Conservation (phyloP, 1,140 invertebrate genomes). For the Drosophila insularis region DNA sequence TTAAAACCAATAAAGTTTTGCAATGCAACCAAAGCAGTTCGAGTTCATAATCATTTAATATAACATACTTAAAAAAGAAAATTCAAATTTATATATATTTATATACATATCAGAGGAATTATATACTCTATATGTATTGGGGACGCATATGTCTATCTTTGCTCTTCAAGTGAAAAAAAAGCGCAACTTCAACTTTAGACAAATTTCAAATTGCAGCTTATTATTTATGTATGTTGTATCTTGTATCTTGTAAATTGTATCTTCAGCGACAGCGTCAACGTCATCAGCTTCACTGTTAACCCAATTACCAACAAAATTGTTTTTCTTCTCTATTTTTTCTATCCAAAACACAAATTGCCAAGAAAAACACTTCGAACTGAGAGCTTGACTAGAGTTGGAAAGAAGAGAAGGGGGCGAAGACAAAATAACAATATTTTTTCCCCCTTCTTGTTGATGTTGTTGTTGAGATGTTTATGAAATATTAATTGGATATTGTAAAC, state of each 20-base stretch:
- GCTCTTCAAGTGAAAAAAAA: slow-evolving; percentile 11
- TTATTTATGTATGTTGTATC: slow-evolving; percentile 14
- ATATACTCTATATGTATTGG: background rate
- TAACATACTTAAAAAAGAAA: no score
- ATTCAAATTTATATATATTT: no score
- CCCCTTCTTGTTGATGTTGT: background rate
- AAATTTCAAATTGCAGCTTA: slow-evolving; percentile 11
- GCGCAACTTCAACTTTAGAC: background rate
- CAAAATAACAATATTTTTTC: background rate
- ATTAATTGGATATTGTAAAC: slow-evolving; percentile 59
- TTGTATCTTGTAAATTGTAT: slow-evolving; percentile 20
- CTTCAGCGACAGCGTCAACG: slow-evolving; percentile 12
- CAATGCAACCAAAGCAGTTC: no score
- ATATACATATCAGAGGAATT: no score
- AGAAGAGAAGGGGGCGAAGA: background rate
- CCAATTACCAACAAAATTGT: slow-evolving; percentile 46
- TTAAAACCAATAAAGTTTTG: no score
- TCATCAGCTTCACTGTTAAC: slow-evolving; percentile 44
- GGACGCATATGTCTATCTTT: background rate
- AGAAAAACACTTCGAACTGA: slow-evolving; percentile 56
- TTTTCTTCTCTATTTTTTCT: slow-evolving; percentile 23
- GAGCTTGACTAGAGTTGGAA: slow-evolving; percentile 21
- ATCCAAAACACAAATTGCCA: slow-evolving; percentile 46
- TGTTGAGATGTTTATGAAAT: slow-evolving; percentile 56
- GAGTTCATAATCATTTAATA: no score